Conservation (phyloP, 1,140 invertebrate genomes). For the Magallana ariakensis region DNA sequence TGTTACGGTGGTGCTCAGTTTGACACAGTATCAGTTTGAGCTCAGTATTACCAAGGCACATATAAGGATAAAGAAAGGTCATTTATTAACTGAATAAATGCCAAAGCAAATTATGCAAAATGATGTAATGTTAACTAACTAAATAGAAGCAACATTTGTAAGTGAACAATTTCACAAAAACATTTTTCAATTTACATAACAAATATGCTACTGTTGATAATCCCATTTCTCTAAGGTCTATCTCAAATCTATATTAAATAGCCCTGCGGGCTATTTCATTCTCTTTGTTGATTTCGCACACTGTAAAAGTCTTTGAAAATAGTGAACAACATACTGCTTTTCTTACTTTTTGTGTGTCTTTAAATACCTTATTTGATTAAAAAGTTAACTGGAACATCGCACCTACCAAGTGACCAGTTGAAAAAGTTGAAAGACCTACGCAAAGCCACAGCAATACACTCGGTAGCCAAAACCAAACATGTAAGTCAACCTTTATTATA, state of each 20-base stretch:
- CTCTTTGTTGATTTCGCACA: neutral
- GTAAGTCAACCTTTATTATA: neutral
- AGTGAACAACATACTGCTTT: neutral
- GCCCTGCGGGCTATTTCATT: neutral
- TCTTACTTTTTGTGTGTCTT: neutral
- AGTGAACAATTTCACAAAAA: too few species aligned
- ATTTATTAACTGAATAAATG: too few species aligned
- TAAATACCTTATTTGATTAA: too few species aligned
- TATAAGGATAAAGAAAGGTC: too few species aligned
- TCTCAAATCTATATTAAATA: neutral
- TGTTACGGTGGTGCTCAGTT: too few species aligned
- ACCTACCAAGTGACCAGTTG: neutral
- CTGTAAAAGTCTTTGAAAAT: neutral
- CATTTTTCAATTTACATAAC: too few species aligned
- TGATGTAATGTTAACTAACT: too few species aligned
- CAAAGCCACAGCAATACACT: neutral
- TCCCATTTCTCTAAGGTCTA: neutral
- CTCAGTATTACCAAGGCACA: too few species aligned
- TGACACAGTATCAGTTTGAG: too few species aligned
- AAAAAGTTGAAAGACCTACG: slow-evolving; percentile 14
- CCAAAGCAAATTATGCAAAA: too few species aligned
- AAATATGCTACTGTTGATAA: neutral
- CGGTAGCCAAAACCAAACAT: neutral
- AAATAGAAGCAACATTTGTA: too few species aligned
- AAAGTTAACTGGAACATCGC: neutral